A percentile compares a stretch with the other conserved stretches of the same genome.
These are phyloP conservation scores for Hylaea fasciaria DNA, from an alignment of 2,888 invertebrate species.

Conservation along the genomic window DNA sequence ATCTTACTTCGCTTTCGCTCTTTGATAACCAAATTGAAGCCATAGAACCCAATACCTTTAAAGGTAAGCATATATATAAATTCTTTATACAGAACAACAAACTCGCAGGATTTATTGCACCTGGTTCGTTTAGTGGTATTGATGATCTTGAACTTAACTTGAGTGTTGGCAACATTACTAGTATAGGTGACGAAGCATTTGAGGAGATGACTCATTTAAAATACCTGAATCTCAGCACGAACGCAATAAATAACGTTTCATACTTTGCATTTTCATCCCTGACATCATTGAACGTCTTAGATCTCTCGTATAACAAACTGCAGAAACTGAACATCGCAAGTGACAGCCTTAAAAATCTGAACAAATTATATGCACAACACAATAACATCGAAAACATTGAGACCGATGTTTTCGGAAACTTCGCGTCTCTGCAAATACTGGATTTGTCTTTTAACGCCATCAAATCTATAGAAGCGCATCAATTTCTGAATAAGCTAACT, in stretches of 20 bases:
- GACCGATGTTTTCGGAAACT: neutral
- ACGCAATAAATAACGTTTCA: conserved; percentile 27
- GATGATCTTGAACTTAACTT: conserved; percentile 6
- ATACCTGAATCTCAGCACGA: conserved; percentile 29
- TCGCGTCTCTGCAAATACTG: conserved; percentile 18
- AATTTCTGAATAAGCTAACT: conserved; percentile 17
- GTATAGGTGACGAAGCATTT: conserved; percentile 26
- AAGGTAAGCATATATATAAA: no score
- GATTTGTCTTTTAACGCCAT: conserved; percentile 36
- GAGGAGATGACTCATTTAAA: neutral
- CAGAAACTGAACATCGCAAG: conserved; percentile 23
- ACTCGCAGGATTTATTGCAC: conserved; percentile 11
- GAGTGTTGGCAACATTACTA: conserved; percentile 13
- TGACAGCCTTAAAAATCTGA: no score
- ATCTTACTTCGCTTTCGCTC: conserved; percentile 23
- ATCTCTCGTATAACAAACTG: conserved; percentile 28
- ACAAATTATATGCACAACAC: conserved; percentile 8
- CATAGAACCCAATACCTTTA: conserved; percentile 22
- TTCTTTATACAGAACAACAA: conserved; percentile 18
- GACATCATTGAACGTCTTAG: neutral
- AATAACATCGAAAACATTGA: conserved; percentile 28
- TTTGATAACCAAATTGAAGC: conserved; percentile 12
- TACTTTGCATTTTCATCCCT: neutral
- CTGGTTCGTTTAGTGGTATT: conserved; percentile 24
- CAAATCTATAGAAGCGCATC: conserved; percentile 19